Evolutionary conservation across 2,113 vertebrate genomes (phyloP).

Genomic region (Anas platyrhynchos): DNA sequence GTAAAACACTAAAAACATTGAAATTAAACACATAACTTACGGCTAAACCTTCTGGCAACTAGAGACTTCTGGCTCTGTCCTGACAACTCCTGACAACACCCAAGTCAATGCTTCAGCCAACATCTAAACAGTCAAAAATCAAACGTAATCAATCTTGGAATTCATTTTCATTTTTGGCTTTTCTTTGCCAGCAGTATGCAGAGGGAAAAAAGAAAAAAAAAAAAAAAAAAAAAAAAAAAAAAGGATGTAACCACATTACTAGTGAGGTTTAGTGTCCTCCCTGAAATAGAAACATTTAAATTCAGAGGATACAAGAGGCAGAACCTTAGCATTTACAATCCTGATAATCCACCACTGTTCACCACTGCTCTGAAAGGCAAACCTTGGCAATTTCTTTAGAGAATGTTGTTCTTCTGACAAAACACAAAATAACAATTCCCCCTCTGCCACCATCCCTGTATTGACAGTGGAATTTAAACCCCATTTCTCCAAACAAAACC

Average conservation of each 20-base stretch:
- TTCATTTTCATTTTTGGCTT: background rate
- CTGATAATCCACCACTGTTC: background rate
- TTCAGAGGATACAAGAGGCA: background rate
- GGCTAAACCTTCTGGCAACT: background rate
- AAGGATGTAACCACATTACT: background rate
- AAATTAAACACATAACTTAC: background rate
- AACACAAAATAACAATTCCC: background rate
- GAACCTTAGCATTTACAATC: background rate
- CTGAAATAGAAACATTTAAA: background rate
- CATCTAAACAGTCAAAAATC: background rate
- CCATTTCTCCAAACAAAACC: background rate
- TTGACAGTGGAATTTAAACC: background rate
- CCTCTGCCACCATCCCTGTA: background rate
- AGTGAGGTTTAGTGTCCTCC: background rate
- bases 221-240: too few species aligned
- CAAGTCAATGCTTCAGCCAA: background rate
- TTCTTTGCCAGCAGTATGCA: background rate
- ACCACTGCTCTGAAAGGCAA: background rate
- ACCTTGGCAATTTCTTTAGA: background rate
- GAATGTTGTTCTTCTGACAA: background rate
- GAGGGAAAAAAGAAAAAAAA: too few species aligned
- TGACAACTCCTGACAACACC: background rate
- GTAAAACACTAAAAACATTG: background rate
- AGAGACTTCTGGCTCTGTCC: background rate
- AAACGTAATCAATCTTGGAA: background rate